These are phyloP conservation scores for Thereva unica DNA, from an alignment of 2,888 invertebrate species.

Conservation along the genomic window DNA sequence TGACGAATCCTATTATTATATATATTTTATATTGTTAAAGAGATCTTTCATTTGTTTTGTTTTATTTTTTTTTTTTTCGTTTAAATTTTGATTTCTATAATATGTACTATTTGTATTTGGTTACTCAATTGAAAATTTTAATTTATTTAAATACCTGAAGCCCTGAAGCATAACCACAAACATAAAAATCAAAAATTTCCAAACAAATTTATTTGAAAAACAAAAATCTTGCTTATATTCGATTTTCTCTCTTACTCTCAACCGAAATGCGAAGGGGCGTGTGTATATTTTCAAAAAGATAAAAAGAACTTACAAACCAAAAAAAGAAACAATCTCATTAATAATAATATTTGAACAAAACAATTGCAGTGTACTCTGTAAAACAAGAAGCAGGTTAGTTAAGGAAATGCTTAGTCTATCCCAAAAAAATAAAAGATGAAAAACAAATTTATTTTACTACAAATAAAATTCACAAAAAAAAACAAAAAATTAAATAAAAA, in stretches of 20 bases:
- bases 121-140: too few species aligned
- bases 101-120: too few species aligned
- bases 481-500: constrained; percentile 3
- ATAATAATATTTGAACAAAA: not conserved
- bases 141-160: too few species aligned
- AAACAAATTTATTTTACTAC: constrained; percentile 29
- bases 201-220: too few species aligned
- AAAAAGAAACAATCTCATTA: too few species aligned
- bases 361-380: constrained; percentile 30
- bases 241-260: constrained; percentile 22
- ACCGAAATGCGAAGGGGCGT: constrained; percentile 20
- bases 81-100: too few species aligned
- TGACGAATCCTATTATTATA: too few species aligned
- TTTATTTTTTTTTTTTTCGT: too few species aligned
- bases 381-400: constrained; percentile 1
- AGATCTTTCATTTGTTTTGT: too few species aligned
- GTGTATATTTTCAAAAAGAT: constrained; percentile 29
- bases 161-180: too few species aligned
- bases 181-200: too few species aligned
- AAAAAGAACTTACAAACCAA: not conserved
- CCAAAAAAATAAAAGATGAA: constrained; percentile 14
- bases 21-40: too few species aligned
- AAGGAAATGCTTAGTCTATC: constrained; percentile 15
- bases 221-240: not conserved
- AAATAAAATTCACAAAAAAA: constrained; percentile 16